phyloP scores from a whole-genome alignment of 2,888 invertebrate species.

The Lithophane semibrunnea region DNA sequence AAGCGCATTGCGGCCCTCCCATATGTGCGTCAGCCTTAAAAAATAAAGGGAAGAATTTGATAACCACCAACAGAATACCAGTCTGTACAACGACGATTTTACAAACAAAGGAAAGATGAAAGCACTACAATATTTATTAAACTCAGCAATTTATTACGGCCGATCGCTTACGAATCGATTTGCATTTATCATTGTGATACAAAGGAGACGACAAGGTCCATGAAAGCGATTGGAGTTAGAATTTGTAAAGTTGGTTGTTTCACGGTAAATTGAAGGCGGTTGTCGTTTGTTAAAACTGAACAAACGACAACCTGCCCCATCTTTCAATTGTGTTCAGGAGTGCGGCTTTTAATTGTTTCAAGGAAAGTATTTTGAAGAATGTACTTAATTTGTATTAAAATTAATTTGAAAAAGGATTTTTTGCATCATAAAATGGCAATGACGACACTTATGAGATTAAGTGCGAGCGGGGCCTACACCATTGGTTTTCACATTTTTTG shows the following conservation, averaged over 20 bases:
- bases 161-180: slow-evolving; percentile 56
- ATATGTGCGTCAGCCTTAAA: not conserved
- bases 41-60: not conserved
- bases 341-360: slow-evolving; percentile 4
- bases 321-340: not conserved
- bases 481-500: not conserved
- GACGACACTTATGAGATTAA: not conserved
- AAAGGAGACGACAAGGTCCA: slow-evolving; percentile 43
- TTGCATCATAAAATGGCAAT: not conserved
- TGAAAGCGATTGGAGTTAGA: slow-evolving; percentile 19
- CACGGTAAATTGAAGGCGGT: slow-evolving; percentile 59
- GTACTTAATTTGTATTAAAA: not conserved
- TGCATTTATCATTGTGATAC: slow-evolving; percentile 60
- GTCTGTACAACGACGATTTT: not conserved
- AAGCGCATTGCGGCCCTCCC: no score
- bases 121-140: slow-evolving; percentile 47
- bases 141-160: slow-evolving; percentile 45
- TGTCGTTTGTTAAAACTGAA: not conserved
- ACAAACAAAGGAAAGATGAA: slow-evolving; percentile 28
- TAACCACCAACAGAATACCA: not conserved
- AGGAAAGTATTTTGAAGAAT: not conserved
- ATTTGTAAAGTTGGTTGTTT: slow-evolving; percentile 29
- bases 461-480: no score
- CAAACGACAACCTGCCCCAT: no score
- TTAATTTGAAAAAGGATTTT: not conserved